phyloP scores from a whole-genome alignment of 2,797 vertebrate species.

The Philypnodon macrostomus region DNA sequence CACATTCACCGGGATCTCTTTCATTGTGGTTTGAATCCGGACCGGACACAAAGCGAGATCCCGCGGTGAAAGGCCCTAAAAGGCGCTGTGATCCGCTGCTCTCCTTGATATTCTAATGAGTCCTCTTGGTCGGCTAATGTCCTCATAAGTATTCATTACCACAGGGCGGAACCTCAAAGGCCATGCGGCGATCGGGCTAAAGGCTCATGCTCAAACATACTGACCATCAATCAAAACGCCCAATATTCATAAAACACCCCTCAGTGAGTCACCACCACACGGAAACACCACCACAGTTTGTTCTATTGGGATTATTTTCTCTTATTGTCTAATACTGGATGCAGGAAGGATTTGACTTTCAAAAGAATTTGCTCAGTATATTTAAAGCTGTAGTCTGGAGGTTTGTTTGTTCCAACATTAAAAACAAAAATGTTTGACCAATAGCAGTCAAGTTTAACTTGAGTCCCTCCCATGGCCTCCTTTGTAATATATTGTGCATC shows the following conservation, averaged over 20 bases:
- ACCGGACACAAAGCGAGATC: conserved; percentile 24
- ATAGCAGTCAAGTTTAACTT: too few relatives aligned
- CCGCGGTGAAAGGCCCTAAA: conserved; percentile 36
- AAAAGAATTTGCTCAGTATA: too few relatives aligned
- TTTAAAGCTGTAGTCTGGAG: too few relatives aligned
- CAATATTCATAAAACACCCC: conserved; percentile 58
- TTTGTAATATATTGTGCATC: too few relatives aligned
- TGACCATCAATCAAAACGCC: conserved; percentile 50
- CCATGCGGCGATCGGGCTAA: conserved; percentile 35
- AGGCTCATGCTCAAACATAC: conserved; percentile 47
- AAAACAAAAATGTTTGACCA: too few relatives aligned
- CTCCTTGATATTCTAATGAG: conserved; percentile 69
- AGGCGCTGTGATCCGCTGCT: conserved; percentile 44
- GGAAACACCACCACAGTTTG: neutral
- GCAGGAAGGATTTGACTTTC: too few relatives aligned
- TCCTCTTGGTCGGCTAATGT: conserved; percentile 57
- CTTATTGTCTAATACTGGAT: neutral
- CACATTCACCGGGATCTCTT: neutral
- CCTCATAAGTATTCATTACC: conserved; percentile 65
- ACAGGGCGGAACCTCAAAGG: conserved; percentile 60
- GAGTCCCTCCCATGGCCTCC: too few relatives aligned
- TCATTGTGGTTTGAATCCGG: conserved; percentile 7
- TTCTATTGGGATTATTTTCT: neutral
- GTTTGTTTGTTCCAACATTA: too few relatives aligned
- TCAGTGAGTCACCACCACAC: conserved; percentile 38